phyloP scores from a whole-genome alignment of 2,797 vertebrate species.

The Aldrovandia affinis region DNA sequence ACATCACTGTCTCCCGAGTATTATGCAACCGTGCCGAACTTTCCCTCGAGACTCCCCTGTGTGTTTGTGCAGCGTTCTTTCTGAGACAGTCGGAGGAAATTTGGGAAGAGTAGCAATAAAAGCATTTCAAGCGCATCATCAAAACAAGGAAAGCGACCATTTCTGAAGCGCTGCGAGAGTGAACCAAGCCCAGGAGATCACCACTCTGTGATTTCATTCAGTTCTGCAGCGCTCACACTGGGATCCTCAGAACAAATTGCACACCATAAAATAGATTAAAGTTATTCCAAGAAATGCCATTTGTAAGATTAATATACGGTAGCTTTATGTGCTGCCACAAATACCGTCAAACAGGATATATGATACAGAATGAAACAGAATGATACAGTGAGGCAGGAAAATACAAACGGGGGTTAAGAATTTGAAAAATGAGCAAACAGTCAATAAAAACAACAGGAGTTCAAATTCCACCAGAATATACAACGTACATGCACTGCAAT shows the following conservation, averaged over 20 bases:
- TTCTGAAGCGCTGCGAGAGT: neutral
- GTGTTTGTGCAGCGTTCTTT: neutral
- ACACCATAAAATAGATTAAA: neutral
- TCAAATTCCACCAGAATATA: too few relatives aligned
- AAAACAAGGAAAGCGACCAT: slow-evolving; percentile 2
- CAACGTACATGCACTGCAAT: too few relatives aligned
- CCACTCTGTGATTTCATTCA: neutral
- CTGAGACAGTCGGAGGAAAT: neutral
- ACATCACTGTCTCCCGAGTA: slow-evolving; percentile 8
- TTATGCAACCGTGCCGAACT: neutral
- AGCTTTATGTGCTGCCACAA: too few relatives aligned
- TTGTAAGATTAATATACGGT: too few relatives aligned
- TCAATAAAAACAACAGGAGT: too few relatives aligned
- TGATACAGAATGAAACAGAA: too few relatives aligned
- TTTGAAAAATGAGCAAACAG: too few relatives aligned
- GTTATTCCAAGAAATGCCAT: too few relatives aligned
- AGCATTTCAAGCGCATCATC: neutral
- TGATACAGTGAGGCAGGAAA: too few relatives aligned
- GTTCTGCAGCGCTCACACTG: neutral
- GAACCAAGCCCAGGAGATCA: neutral
- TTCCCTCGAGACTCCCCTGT: neutral
- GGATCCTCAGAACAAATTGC: neutral
- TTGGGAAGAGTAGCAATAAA: neutral
- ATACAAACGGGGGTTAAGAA: too few relatives aligned
- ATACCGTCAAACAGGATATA: too few relatives aligned